Conservation (phyloP, 2,888 invertebrate species). For the Drosophila diplacantha region DNA sequence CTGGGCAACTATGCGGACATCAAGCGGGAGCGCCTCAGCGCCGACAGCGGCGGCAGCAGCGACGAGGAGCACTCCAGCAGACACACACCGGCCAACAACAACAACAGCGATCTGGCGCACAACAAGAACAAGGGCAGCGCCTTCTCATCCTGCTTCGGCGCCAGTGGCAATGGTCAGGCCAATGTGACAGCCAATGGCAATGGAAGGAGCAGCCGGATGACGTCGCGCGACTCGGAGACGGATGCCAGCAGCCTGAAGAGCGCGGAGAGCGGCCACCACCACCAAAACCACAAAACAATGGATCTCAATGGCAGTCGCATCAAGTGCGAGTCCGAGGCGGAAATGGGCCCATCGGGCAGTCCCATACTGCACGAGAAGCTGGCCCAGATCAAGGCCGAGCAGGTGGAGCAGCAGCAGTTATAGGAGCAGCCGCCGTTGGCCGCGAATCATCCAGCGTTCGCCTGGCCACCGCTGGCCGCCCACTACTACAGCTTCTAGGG, state of each 20-base stretch:
- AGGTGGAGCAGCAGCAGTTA: conserved; percentile 75
- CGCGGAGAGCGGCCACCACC: conserved; percentile 50
- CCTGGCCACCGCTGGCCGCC: conserved; percentile 57
- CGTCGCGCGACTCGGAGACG: conserved; percentile 73
- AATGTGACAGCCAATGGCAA: conserved; percentile 41
- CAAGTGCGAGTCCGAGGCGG: conserved; percentile 47
- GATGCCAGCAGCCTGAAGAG: conserved; percentile 72
- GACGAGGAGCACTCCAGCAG: conserved; percentile 56
- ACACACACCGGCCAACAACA: conserved; percentile 43
- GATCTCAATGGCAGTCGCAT: conserved; percentile 74
- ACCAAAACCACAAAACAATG: conserved; percentile 60
- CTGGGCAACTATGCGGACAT: conserved; percentile 78
- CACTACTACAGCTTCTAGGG: conserved; percentile 66
- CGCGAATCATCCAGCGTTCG: conserved; percentile 45
- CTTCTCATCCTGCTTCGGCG: conserved; percentile 29
- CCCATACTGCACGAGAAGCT: conserved; percentile 76
- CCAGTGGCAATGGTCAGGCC: conserved; percentile 43
- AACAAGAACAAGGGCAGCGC: conserved; percentile 47
- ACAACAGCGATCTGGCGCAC: conserved; percentile 54
- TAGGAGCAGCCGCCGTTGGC: conserved; percentile 74
- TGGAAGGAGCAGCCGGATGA: conserved; percentile 63
- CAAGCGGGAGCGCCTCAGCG: conserved; percentile 80
- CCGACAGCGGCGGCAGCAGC: conserved; percentile 62
- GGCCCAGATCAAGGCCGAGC: conserved; percentile 77
- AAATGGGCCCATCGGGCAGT: conserved; percentile 28